A percentile compares a stretch with the other conserved stretches of the same genome.
These are phyloP conservation scores for Caenorhabditis uteleia DNA, from an alignment of 2,888 invertebrate species.

Conservation along the genomic window DNA sequence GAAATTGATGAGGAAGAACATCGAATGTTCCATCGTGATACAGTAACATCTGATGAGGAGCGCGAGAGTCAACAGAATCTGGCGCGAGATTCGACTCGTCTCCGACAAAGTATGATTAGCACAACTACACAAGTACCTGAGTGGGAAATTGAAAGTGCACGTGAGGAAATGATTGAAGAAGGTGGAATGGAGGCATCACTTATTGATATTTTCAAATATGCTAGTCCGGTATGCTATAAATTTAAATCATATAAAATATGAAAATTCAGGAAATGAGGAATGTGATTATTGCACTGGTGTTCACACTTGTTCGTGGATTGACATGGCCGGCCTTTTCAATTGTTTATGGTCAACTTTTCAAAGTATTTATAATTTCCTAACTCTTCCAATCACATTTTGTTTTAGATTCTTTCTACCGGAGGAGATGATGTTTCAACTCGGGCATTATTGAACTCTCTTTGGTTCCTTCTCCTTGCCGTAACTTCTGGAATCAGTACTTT, in stretches of 20 bases:
- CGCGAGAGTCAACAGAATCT: conserved; percentile 36
- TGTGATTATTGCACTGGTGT: conserved; percentile 48
- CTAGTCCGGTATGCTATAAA: conserved; percentile 29
- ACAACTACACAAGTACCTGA: conserved; percentile 43
- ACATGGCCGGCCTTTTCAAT: conserved; percentile 65
- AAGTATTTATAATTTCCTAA: conserved; percentile 15
- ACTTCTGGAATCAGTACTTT: conserved; percentile 49
- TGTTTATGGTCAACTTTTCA: conserved; percentile 65
- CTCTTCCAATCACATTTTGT: background rate
- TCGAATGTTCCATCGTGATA: conserved; percentile 23
- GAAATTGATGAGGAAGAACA: conserved; percentile 33
- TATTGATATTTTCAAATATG: conserved; percentile 54
- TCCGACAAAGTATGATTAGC: conserved; percentile 49
- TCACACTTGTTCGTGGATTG: conserved; percentile 54
- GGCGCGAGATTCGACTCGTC: conserved; percentile 42
- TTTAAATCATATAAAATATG: background rate
- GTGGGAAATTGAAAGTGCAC: conserved; percentile 47
- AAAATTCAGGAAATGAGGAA: conserved; percentile 42
- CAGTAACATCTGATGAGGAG: conserved; percentile 38
- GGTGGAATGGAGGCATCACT: conserved; percentile 55
- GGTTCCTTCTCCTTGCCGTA: conserved; percentile 44
- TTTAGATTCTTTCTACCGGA: conserved; percentile 30
- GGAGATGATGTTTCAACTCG: conserved; percentile 24
- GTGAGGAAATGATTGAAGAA: conserved; percentile 57
- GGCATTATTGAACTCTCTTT: conserved; percentile 45